Conservation (phyloP, 2,797 vertebrate genomes). For the Cottoperca gobio region DNA sequence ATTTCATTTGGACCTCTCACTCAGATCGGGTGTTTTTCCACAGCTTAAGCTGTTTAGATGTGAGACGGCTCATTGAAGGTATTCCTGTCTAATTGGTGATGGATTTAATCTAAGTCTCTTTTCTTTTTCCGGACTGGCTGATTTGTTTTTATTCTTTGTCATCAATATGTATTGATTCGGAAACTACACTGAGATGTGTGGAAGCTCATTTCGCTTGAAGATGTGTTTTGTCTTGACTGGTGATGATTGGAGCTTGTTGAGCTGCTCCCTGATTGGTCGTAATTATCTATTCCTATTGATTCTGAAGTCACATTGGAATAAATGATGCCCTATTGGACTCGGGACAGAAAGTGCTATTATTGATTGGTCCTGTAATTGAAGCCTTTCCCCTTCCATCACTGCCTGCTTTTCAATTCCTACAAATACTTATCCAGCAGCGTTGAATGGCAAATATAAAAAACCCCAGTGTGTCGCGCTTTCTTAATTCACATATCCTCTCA, state of each 20-base stretch:
- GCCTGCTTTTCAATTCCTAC: slow-evolving; percentile 45
- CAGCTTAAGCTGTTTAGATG: slow-evolving; percentile 21
- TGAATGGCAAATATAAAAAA: slow-evolving; percentile 24
- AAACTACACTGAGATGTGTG: slow-evolving; percentile 24
- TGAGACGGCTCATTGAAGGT: slow-evolving; percentile 17
- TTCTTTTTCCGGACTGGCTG: background rate
- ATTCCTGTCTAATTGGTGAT: slow-evolving; percentile 29
- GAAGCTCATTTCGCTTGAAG: slow-evolving; percentile 38
- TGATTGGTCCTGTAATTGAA: slow-evolving; percentile 57
- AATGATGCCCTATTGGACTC: slow-evolving; percentile 40
- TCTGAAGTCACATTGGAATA: slow-evolving; percentile 35
- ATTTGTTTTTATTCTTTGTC: slow-evolving; percentile 20
- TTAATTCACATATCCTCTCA: background rate
- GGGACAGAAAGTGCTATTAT: slow-evolving; percentile 57
- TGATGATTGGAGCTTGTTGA: slow-evolving; percentile 33
- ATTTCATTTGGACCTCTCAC: slow-evolving; percentile 17
- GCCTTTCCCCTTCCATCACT: slow-evolving; percentile 40
- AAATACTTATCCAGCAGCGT: slow-evolving; percentile 13
- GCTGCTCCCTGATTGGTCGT: slow-evolving; percentile 42
- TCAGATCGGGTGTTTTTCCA: slow-evolving; percentile 7
- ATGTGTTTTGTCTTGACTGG: slow-evolving; percentile 37
- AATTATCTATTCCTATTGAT: slow-evolving; percentile 54
- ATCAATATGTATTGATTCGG: slow-evolving; percentile 54
- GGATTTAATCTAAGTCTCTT: slow-evolving; percentile 34
- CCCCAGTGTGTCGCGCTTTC: background rate